A percentile compares a stretch with the other conserved stretches of the same genome.
phyloP scores from a whole-genome alignment of 2,888 invertebrate genomes.

The Coenonympha glycerion region DNA sequence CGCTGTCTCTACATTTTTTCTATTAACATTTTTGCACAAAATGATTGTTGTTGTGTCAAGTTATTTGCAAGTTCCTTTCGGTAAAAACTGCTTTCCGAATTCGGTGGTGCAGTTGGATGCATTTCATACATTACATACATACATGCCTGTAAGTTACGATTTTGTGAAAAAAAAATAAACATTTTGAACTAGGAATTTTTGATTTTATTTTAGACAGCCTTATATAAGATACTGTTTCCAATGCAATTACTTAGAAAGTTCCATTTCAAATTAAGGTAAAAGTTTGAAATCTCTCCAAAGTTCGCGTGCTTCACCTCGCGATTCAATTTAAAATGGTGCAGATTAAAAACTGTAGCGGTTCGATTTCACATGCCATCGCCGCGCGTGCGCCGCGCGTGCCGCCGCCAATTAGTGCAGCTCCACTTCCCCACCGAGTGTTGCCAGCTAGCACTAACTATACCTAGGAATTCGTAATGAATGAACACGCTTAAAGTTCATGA shows the following conservation, averaged over 20 bases:
- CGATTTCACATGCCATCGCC: constrained; percentile 73
- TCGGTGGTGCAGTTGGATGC: too few relatives aligned
- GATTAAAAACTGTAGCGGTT: constrained; percentile 59
- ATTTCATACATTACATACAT: too few relatives aligned
- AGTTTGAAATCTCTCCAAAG: constrained; percentile 3
- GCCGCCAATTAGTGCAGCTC: constrained; percentile 73
- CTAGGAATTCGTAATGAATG: too few relatives aligned
- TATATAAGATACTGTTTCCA: neutral
- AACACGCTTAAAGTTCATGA: too few relatives aligned
- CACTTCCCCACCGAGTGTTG: constrained; percentile 45
- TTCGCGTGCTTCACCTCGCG: constrained; percentile 14
- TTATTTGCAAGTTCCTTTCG: too few relatives aligned
- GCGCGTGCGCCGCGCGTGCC: constrained; percentile 70
- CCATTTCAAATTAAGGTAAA: constrained; percentile 1
- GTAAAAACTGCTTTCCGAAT: too few relatives aligned
- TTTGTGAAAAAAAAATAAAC: too few relatives aligned
- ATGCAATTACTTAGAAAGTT: constrained; percentile 6
- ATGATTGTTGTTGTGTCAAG: too few relatives aligned
- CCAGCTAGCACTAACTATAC: too few relatives aligned
- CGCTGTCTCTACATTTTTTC: too few relatives aligned
- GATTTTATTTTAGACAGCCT: neutral
- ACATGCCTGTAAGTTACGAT: too few relatives aligned
- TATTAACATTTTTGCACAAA: too few relatives aligned
- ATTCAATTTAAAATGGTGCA: constrained; percentile 47
- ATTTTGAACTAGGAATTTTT: neutral